These are phyloP conservation scores for Chiloscyllium plagiosum DNA, from an alignment of 2,113 vertebrate genomes.

Conservation along the genomic window DNA sequence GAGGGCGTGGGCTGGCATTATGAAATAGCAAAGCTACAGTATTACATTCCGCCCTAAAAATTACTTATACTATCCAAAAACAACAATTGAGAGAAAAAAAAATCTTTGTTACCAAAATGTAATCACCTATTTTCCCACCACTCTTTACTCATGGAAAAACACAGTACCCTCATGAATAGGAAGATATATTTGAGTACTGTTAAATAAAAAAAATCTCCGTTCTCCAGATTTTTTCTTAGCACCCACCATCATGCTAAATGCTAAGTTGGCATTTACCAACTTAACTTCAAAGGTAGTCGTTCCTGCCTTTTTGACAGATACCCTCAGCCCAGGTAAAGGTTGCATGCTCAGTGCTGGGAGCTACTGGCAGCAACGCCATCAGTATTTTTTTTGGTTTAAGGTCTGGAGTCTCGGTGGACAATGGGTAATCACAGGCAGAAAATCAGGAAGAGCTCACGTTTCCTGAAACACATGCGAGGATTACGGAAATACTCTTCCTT, in stretches of 20 bases:
- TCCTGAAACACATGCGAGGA: not conserved
- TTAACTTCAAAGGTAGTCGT: no score
- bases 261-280: not conserved
- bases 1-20: constrained; percentile 17
- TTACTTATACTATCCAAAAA: not conserved
- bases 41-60: not conserved
- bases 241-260: not conserved
- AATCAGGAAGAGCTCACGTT: not conserved
- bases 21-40: not conserved
- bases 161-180: not conserved
- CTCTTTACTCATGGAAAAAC: not conserved
- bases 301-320: not conserved
- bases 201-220: not conserved
- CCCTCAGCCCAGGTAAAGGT: not conserved
- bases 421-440: not conserved
- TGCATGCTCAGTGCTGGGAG: not conserved
- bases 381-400: not conserved
- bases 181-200: not conserved
- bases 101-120: no score
- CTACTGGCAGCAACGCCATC: not conserved
- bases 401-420: not conserved
- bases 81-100: not conserved
- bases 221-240: not conserved
- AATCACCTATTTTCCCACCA: not conserved
- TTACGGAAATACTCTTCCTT: not conserved